A percentile compares a stretch with the other conserved stretches of the same genome.
These are phyloP conservation scores for Eupeodes latifasciatus DNA, from an alignment of 2,888 invertebrate genomes.

Conservation along the genomic window DNA sequence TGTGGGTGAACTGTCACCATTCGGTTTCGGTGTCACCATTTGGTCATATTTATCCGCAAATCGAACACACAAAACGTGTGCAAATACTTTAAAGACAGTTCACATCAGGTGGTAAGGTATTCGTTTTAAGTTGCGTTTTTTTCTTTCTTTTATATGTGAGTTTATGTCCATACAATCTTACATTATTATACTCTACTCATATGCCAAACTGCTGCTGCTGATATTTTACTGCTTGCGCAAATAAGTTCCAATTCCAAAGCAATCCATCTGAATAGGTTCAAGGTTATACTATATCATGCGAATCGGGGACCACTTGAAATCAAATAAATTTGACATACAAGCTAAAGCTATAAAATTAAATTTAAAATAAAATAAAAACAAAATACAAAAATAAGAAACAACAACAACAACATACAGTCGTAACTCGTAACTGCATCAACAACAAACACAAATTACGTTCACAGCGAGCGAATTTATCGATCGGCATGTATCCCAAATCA, in stretches of 20 bases:
- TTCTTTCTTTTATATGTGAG: slow-evolving; percentile 20
- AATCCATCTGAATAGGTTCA: slow-evolving; percentile 73
- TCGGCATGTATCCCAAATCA: slow-evolving; percentile 73
- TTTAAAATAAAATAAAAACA: background rate
- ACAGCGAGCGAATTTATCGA: slow-evolving; percentile 68
- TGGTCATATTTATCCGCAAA: slow-evolving; percentile 18
- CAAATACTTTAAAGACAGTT: slow-evolving; percentile 1
- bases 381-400: slow-evolving; percentile 36
- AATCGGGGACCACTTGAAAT: slow-evolving; percentile 71
- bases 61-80: slow-evolving; percentile 21
- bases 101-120: slow-evolving; percentile 45
- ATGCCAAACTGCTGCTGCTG: background rate
- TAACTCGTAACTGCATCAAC: slow-evolving; percentile 65
- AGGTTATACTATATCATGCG: slow-evolving; percentile 50
- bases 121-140: background rate
- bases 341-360: slow-evolving; percentile 38
- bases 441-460: slow-evolving; percentile 70
- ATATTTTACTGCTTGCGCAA: slow-evolving; percentile 9
- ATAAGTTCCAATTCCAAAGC: slow-evolving; percentile 29
- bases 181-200: too few relatives aligned
- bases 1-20: slow-evolving; percentile 22
- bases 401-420: slow-evolving; percentile 64
- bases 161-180: too few relatives aligned
- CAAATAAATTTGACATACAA: slow-evolving; percentile 75
- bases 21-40: slow-evolving; percentile 4